Base-by-base conservation (phyloP, 2,888 invertebrate species). In the Orthonevra nobilis region DNA sequence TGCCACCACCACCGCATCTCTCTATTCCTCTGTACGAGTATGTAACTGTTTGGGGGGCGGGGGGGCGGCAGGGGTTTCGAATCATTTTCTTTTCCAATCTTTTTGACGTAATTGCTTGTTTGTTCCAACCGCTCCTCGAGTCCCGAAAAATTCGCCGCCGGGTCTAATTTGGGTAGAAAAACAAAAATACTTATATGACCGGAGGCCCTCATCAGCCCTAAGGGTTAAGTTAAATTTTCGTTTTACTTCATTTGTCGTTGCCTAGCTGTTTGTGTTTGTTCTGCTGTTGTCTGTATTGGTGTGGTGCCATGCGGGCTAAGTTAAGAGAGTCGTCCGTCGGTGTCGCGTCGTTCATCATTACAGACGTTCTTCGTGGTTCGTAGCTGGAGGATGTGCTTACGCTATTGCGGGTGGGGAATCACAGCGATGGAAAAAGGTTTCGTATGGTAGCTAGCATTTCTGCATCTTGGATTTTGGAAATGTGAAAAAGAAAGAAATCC, bases 91-190 rank as follows among this genome's bases (percentile, higher is more conserved):
- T 81, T 81, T 81, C 77, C 70, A 81, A 82, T 81, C 81, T 81
- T 83, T 83, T 81, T 83, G 83, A 83, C 81, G 81, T 82, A 83
- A 83, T 83, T 83, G 82, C 82, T 83, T 83, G 83, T 83, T 83
- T 83, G 82, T 82, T 83, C 77, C 66, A 69, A 81, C 68, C 60
- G 69, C 54, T 75, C 63, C 64, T 75, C 75, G 61, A 70, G 66
- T 70, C 70, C 70, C 68, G 14, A 63, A 75, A 64, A 56, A 66
- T 54, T 23, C 61, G 70, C 81, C 75, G 30, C 36, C 26, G 56
- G 81, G 81, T 69, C 75, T 81, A 81, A 81, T 75, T 81, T 81
- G 70, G 70, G 75, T 81, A 81, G 74, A 74, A 81, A 81, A 81
- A 81, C 74, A 74, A 81, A 81, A 81, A 81, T 81, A 74, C 74